These are phyloP conservation scores for Leptopilina myrica DNA, from an alignment of 2,888 invertebrate genomes.

Conservation along the genomic window DNA sequence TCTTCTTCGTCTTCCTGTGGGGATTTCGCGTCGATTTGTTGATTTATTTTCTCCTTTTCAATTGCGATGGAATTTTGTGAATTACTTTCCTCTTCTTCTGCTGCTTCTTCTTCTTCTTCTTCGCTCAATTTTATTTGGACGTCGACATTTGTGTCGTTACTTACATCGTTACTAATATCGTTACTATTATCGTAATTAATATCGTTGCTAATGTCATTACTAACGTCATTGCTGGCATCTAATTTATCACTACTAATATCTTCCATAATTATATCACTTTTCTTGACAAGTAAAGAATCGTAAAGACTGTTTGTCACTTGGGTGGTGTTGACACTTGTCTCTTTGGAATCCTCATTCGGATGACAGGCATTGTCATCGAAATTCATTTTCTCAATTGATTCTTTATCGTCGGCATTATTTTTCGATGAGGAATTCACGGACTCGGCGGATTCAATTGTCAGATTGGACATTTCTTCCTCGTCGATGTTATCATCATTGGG, in stretches of 20 bases:
- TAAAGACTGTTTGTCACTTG: constrained; percentile 60
- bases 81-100: constrained; percentile 14
- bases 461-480: constrained; percentile 46
- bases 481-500: constrained; percentile 39
- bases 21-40: constrained; percentile 53
- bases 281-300: background rate
- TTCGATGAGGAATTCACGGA: background rate
- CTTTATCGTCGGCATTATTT: background rate
- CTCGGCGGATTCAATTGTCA: constrained; percentile 21
- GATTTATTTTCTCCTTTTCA: constrained; percentile 41
- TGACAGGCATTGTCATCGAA: constrained; percentile 24
- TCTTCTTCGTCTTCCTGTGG: constrained; percentile 40
- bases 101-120: constrained; percentile 31
- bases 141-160: background rate
- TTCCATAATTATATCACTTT: background rate
- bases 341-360: constrained; percentile 12
- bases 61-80: constrained; percentile 38
- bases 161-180: constrained; percentile 78
- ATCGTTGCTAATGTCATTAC: constrained; percentile 49
- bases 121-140: background rate
- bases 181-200: constrained; percentile 50
- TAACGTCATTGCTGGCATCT: constrained; percentile 57
- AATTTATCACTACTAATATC: background rate
- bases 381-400: constrained; percentile 20
- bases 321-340: constrained; percentile 59